Base-by-base conservation (phyloP, 2,888 invertebrate genomes). In the Pimpla rufipes region DNA sequence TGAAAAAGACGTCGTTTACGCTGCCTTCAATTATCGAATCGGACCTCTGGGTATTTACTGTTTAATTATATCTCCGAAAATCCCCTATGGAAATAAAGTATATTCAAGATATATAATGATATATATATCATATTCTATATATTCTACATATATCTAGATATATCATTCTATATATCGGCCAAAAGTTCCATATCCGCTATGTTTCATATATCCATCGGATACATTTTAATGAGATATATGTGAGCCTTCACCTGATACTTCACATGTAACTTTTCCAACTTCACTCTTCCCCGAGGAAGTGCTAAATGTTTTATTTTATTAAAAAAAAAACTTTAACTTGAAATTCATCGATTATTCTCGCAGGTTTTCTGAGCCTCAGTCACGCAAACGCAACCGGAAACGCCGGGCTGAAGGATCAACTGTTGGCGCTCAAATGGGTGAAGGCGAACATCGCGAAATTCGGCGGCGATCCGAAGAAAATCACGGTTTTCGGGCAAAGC, bases 401-500 rank as follows among this genome's bases (percentile, higher is more conserved):
- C 52, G 81, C 81, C 11, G 85, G 83, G 0, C 47, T 86, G 8
- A 85, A 86, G 62, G 83, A 86, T 55, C 83, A 85, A 42, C 18
- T 52, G 6, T 70, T 85, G 11, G 85, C 76, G 8, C 74, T 83
- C 1, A 79, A 85, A 42, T 85, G 85, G 86, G 66, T 85, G 2
- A 66, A 79, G 21, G 52, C 42, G 0, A 86, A 86, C 18, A 83
- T 83, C 10, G 52, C 52, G n/a, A 67, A 35, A 10, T 86, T 86
- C 16, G 83, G 81, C 23, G 86, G 85, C 16, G 50, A 85, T 83
- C 73, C 85, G 0, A 52, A 75, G 3, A 83, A 77, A 50, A 68
- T 86, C 0, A 86, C 86, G 47, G 79, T 85, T 42, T 79, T 86
- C 52, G 85, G 86, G 13, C 40, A 70, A 62, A 81, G 81, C 23